These are phyloP conservation scores for Rhogogaster chlorosoma DNA, from an alignment of 2,888 invertebrate species.

Conservation along the genomic window DNA sequence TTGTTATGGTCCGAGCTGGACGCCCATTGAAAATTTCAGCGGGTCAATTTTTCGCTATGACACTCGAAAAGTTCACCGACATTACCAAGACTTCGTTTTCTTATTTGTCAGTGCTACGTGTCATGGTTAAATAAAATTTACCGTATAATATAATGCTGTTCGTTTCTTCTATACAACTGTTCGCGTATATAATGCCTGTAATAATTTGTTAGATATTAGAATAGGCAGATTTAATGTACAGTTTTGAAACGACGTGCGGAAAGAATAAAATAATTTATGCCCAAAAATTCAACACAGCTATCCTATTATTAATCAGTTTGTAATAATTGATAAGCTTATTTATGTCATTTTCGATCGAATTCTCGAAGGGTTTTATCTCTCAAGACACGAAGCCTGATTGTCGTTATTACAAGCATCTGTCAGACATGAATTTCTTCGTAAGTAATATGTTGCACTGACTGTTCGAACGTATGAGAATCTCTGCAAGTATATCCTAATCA, in stretches of 20 bases:
- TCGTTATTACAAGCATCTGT: too few species aligned
- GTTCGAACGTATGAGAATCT: too few species aligned
- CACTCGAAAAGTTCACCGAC: constrained; percentile 66
- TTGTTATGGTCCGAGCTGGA: constrained; percentile 63
- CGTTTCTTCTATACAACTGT: neutral
- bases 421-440: too few species aligned
- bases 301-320: neutral
- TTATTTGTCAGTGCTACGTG: constrained; percentile 66
- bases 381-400: too few species aligned
- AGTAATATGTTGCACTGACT: too few species aligned
- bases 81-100: constrained; percentile 66
- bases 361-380: neutral
- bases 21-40: constrained; percentile 61
- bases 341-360: neutral
- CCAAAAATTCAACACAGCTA: too few species aligned
- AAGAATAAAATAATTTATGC: too few species aligned
- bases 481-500: too few species aligned
- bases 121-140: constrained; percentile 59
- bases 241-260: too few species aligned
- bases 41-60: constrained; percentile 67
- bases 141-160: neutral
- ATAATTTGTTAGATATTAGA: neutral
- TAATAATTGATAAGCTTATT: neutral
- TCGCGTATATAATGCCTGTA: neutral
- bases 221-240: too few species aligned